Evolutionary conservation across 2,888 invertebrate species (phyloP).

Genomic region (Hydriomena furcata): DNA sequence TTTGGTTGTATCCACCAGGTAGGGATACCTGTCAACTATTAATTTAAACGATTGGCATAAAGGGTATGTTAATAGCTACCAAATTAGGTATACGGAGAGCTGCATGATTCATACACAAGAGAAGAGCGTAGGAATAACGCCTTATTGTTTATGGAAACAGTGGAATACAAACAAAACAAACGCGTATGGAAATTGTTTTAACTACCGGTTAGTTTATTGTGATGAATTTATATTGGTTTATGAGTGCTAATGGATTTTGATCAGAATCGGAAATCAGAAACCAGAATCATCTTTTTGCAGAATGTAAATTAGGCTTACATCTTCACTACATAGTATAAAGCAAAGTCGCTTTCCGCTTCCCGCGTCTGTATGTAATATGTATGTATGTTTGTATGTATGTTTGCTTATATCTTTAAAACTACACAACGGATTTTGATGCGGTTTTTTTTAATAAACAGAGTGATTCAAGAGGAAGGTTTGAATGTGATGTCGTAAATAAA

Average conservation of each 20-base stretch:
- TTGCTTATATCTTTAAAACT: too few species aligned
- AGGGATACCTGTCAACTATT: conserved; percentile 38
- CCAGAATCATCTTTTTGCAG: too few species aligned
- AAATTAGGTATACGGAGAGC: conserved; percentile 53
- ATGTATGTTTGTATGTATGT: too few species aligned
- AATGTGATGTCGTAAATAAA: too few species aligned
- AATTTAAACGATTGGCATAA: conserved; percentile 57
- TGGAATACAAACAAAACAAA: conserved; percentile 32
- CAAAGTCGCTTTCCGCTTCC: too few species aligned
- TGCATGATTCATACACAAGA: conserved; percentile 57
- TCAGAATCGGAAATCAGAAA: too few species aligned
- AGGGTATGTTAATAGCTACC: conserved; percentile 68
- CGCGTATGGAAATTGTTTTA: conserved; percentile 27
- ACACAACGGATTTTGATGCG: too few species aligned
- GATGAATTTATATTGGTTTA: conserved; percentile 29
- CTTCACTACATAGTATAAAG: too few species aligned
- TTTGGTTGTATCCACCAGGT: conserved; percentile 21
- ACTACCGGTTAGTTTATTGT: conserved; percentile 26
- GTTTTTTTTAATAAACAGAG: too few species aligned
- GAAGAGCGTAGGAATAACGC: conserved; percentile 57
- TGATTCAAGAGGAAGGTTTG: too few species aligned
- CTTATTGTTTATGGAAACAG: conserved; percentile 29
- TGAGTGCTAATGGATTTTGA: conserved; percentile 30
- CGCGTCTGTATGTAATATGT: too few species aligned
- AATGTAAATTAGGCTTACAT: too few species aligned